A percentile compares a stretch with the other conserved stretches of the same genome.
phyloP scores from a whole-genome alignment of 2,888 invertebrate genomes.

The Synergus itoensis region DNA sequence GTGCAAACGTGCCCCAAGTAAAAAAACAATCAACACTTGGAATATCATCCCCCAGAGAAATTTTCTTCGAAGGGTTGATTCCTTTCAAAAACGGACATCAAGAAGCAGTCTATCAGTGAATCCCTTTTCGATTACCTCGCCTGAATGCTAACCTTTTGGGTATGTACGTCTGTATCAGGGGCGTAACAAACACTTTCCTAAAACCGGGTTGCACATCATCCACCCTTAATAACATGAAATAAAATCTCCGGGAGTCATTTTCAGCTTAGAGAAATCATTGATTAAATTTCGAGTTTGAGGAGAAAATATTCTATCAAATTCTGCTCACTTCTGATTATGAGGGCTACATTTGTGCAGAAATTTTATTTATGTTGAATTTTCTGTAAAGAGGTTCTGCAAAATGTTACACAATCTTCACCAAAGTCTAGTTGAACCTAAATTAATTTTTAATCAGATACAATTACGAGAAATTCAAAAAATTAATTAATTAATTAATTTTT shows the following conservation, averaged over 20 bases:
- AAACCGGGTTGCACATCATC: background rate
- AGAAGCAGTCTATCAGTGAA: background rate
- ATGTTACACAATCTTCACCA: background rate
- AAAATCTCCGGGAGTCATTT: background rate
- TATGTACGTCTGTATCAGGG: slow-evolving; percentile 31
- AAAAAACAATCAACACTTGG: background rate
- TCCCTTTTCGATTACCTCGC: slow-evolving; percentile 33
- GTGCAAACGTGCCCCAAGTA: background rate
- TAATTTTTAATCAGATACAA: background rate
- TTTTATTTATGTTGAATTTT: background rate
- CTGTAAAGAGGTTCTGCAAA: background rate
- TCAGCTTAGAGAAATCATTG: background rate
- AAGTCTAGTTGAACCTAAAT: background rate
- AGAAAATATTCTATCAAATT: background rate
- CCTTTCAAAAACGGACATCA: background rate
- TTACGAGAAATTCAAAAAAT: too few relatives aligned
- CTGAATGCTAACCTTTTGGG: slow-evolving; percentile 42
- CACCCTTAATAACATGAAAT: background rate
- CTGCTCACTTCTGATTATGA: background rate
- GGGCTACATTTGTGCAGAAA: background rate
- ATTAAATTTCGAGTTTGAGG: background rate
- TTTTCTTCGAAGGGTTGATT: background rate
- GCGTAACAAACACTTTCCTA: slow-evolving; percentile 13
- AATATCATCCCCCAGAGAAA: background rate
- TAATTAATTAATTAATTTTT: too few relatives aligned